A percentile compares a stretch with the other conserved stretches of the same genome.
Evolutionary conservation across 2,113 vertebrate genomes (phyloP).

Genomic region (Raja brachyura): DNA sequence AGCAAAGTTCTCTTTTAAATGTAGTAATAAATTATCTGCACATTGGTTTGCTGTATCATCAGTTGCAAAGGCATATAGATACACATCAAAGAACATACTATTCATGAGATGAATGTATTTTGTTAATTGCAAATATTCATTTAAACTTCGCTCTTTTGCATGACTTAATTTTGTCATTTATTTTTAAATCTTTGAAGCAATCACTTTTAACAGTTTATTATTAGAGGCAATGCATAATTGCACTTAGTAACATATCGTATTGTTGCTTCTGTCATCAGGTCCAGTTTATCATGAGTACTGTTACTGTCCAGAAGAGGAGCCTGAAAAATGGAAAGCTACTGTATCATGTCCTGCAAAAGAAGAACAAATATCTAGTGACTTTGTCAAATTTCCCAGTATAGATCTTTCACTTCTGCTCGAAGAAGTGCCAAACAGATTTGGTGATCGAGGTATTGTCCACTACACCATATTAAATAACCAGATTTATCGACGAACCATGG

Average conservation of each 20-base stretch:
- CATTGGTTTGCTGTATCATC: neutral
- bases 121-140: neutral
- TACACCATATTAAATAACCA: conserved; percentile 73
- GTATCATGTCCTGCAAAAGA: conserved; percentile 70
- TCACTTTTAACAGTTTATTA: neutral
- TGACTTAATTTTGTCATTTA: neutral
- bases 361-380: conserved; percentile 70
- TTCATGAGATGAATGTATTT: neutral
- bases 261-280: conserved; percentile 51
- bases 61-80: neutral
- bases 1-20: neutral
- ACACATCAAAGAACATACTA: neutral
- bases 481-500: conserved; percentile 71
- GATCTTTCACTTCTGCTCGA: conserved; percentile 68
- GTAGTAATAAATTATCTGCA: neutral
- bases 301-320: conserved; percentile 68
- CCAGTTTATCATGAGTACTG: conserved; percentile 86
- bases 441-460: conserved; percentile 74
- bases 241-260: neutral
- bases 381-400: conserved; percentile 69
- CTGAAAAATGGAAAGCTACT: conserved; percentile 58
- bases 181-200: neutral
- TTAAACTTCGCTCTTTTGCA: neutral
- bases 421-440: conserved; percentile 73
- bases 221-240: neutral